Evolutionary conservation across 2,113 vertebrate genomes (phyloP).

Genomic region (Gymnarchus niloticus): DNA sequence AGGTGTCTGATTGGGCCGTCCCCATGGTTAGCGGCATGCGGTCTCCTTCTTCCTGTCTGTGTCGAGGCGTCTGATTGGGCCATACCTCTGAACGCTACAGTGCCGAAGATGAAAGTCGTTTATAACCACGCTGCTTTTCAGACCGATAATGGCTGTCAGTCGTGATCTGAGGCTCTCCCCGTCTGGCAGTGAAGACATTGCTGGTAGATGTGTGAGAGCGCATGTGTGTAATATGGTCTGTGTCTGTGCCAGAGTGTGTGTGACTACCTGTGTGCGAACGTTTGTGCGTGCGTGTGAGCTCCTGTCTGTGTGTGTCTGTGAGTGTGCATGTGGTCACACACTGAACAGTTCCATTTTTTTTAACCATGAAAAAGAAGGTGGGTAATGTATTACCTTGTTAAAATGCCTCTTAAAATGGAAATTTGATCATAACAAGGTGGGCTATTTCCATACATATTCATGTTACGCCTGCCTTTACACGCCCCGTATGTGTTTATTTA

Average conservation of each 20-base stretch:
- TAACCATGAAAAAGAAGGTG: not conserved
- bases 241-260: too few relatives aligned
- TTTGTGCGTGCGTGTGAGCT: not conserved
- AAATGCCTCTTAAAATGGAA: not conserved
- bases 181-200: slow-evolving; percentile 65
- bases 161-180: slow-evolving; percentile 61
- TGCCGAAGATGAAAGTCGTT: slow-evolving; percentile 66
- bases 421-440: not conserved
- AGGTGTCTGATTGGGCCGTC: not conserved
- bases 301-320: not conserved
- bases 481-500: not conserved
- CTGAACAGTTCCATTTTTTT: not conserved
- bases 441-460: slow-evolving; percentile 20
- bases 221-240: too few relatives aligned
- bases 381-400: not conserved
- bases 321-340: not conserved
- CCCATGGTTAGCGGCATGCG: slow-evolving; percentile 15
- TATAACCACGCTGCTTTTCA: slow-evolving; percentile 72
- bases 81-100: slow-evolving; percentile 61
- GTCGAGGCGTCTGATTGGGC: slow-evolving; percentile 54
- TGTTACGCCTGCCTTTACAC: not conserved
- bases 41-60: slow-evolving; percentile 59
- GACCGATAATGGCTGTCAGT: slow-evolving; percentile 66
- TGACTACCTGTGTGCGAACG: slow-evolving; percentile 23
- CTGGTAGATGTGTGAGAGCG: slow-evolving; percentile 53